Conservation (phyloP, 2,888 invertebrate genomes). For the Pseudolycoriella hygida region DNA sequence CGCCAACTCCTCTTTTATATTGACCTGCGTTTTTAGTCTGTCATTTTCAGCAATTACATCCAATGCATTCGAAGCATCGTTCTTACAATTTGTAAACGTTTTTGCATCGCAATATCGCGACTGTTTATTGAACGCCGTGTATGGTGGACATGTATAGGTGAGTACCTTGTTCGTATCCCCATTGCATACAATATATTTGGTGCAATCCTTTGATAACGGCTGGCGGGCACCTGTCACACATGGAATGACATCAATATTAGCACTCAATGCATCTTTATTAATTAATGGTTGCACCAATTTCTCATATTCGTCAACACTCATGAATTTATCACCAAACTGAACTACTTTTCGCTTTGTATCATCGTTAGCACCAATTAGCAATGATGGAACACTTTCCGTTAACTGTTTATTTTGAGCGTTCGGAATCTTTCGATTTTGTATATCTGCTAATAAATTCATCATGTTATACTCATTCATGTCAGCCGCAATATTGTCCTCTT, state of each 20-base stretch:
- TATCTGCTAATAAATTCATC: constrained; percentile 9
- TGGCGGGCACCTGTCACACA: constrained; percentile 29
- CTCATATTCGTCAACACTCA: constrained; percentile 22
- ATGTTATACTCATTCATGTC: constrained; percentile 8
- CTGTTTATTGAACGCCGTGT: constrained; percentile 31
- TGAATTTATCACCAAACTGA: constrained; percentile 21
- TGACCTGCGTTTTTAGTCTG: constrained; percentile 21
- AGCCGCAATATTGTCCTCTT: no score
- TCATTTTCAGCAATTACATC: constrained; percentile 20
- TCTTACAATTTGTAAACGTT: constrained; percentile 24
- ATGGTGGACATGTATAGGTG: constrained; percentile 30
- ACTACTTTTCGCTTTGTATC: constrained; percentile 14
- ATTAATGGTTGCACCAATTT: constrained; percentile 19
- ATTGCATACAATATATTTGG: constrained; percentile 32
- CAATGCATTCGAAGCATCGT: constrained; percentile 14
- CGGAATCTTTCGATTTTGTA: no score
- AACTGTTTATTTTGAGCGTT: background rate
- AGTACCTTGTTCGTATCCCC: constrained; percentile 26
- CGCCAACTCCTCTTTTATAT: constrained; percentile 22
- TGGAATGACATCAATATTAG: constrained; percentile 22
- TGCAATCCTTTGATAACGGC: constrained; percentile 32
- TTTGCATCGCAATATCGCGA: constrained; percentile 29
- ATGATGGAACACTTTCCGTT: background rate
- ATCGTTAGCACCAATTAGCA: background rate
- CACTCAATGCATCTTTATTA: background rate